Percentiles rank a stretch among this genome's conserved stretches.
Evolutionary conservation across 2,113 vertebrate genomes (phyloP).

Genomic region (Vulpes lagopus): DNA sequence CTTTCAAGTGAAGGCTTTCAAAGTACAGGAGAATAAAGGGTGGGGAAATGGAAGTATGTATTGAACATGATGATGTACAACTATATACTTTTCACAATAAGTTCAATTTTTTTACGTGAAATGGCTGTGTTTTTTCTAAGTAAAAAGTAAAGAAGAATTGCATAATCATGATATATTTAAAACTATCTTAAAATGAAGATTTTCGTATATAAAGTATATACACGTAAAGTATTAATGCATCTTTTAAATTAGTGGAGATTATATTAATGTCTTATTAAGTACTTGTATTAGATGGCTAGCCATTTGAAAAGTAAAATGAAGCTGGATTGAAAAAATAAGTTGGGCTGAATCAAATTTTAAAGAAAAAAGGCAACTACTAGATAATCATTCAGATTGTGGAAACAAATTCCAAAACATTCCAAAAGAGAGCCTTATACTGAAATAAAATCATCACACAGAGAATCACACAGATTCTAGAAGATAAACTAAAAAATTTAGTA

Average conservation of each 20-base stretch:
- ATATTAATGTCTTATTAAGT: not conserved
- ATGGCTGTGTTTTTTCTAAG: not conserved
- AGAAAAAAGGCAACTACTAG: not conserved
- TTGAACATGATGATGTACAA: not conserved
- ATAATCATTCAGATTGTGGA: not conserved
- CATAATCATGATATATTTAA: not conserved
- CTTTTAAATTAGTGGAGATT: not conserved
- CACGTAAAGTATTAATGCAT: not conserved
- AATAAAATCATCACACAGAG: not conserved
- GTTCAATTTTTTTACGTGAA: not conserved
- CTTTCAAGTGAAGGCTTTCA: not conserved
- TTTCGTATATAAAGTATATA: not conserved
- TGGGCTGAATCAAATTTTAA: not conserved
- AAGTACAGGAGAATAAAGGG: not conserved
- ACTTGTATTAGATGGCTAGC: not conserved
- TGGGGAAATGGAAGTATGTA: not conserved
- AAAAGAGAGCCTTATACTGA: not conserved
- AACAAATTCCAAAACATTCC: not conserved
- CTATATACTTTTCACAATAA: not conserved
- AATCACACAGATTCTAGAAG: not conserved
- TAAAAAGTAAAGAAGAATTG: not conserved
- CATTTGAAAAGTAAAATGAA: constrained; percentile 26
- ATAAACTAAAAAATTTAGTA: not conserved
- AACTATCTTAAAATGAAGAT: not conserved
- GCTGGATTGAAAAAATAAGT: not conserved